Conservation (phyloP, 2,113 vertebrate genomes). For the Isurus oxyrinchus region DNA sequence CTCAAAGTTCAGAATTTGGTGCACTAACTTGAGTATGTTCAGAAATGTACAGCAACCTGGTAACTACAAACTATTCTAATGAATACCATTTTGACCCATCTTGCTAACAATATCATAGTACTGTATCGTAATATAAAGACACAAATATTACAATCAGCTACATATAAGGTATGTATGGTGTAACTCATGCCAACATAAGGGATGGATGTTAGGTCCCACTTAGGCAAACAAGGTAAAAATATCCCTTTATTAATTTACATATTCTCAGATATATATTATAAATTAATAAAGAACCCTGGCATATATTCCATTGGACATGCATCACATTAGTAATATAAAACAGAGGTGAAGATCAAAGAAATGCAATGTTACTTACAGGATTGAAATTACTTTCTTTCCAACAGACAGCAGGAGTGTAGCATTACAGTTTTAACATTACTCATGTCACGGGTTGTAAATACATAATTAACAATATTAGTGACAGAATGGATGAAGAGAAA, state of each 20-base stretch:
- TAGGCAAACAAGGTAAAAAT: not conserved
- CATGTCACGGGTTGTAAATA: constrained; percentile 33
- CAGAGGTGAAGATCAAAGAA: not conserved
- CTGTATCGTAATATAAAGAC: not conserved
- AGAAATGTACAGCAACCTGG: not conserved
- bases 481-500: constrained; percentile 27
- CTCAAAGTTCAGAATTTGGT: not conserved
- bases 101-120: not conserved
- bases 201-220: not conserved
- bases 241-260: not conserved
- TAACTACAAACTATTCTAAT: not conserved
- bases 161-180: not conserved
- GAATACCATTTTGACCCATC: not conserved
- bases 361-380: constrained; percentile 14
- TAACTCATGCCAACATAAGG: not conserved
- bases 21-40: not conserved
- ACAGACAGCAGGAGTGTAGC: constrained; percentile 17
- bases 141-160: not conserved
- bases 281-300: not conserved
- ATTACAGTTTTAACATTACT: constrained; percentile 31
- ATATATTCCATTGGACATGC: not conserved
- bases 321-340: not conserved
- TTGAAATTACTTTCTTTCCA: constrained; percentile 12
- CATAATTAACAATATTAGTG: constrained; percentile 26
- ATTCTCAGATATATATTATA: not conserved